Evolutionary conservation across 1,140 invertebrate genomes (phyloP), one percentile per base, ranked within the genome.

Genomic region (Zeugodacus cucurbitae): DNA sequence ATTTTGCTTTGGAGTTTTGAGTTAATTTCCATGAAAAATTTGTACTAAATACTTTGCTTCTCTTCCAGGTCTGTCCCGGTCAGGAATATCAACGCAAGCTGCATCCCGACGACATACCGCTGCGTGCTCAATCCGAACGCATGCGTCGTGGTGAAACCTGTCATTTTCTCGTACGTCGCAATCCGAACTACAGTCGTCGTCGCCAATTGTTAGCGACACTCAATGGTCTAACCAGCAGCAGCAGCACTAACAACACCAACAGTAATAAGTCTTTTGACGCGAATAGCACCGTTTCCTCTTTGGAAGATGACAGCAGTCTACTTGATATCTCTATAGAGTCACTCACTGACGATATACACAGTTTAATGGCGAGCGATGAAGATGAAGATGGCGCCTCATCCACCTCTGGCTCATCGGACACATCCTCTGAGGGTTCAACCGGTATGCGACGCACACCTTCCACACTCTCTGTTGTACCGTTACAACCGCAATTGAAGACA

Each of bases 51-150:
- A 70, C n/a, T 34, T 89, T 74, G 22, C 29, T 82, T 87, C 29
- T 26, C 64, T 92, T 94, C 6, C 91, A 95, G 95, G 95, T 95
- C 7, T 95, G 95, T 89, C 94, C 95, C 41, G 94, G 94, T 0
- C 95, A 95, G 94, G 97, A 97, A 91, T 97, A 97, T 93, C 97
- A 98, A 93, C 95, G 97, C 41, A 98, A 97, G 93, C 93, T 98
- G 57, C 97, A 98, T 92, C 96, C 96, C 1, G 97, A 98, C 89
- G 97, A 98, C 92, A 95, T 96, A 88, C 97, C 97, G 1, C 94
- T 98, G n/a, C 95, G 96, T 89, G 97, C 98, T 34, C 97, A 98
- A 91, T 95, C 96, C 88, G 95, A 96, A 58, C 98, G 97, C 95
- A 94, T 94, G 74, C 93, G 94, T 10, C 91, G 94, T 14, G 94